These are phyloP conservation scores for Eulithis prunata DNA, from an alignment of 2,888 invertebrate species.

Conservation along the genomic window DNA sequence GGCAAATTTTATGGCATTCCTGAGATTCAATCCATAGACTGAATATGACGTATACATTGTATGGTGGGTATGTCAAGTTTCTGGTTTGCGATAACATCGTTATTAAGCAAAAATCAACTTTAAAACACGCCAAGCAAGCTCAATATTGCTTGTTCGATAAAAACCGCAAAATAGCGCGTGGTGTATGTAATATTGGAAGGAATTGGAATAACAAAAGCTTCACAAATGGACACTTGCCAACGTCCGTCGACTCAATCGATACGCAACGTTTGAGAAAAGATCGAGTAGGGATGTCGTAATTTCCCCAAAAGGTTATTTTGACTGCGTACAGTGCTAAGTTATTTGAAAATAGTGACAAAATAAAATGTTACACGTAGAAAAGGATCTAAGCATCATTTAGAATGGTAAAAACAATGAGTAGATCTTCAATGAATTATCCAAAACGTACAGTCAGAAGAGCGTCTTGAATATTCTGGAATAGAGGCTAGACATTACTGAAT, in stretches of 20 bases:
- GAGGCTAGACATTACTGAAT: slow-evolving; percentile 44
- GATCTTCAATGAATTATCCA: too few species aligned
- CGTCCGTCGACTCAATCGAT: slow-evolving; percentile 58
- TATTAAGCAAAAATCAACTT: slow-evolving; percentile 19
- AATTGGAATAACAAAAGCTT: slow-evolving; percentile 63
- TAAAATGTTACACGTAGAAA: too few species aligned
- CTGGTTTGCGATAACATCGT: too few species aligned
- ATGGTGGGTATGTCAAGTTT: too few species aligned
- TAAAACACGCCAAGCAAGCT: slow-evolving; percentile 13
- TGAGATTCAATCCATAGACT: too few species aligned
- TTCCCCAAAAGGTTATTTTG: slow-evolving; percentile 8
- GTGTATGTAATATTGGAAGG: slow-evolving; percentile 50
- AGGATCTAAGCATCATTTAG: too few species aligned
- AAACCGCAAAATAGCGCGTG: slow-evolving; percentile 26
- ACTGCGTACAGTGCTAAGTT: background rate
- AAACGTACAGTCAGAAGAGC: background rate
- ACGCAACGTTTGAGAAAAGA: slow-evolving; percentile 53
- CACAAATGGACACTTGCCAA: slow-evolving; percentile 67
- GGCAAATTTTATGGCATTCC: too few species aligned
- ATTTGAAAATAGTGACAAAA: background rate
- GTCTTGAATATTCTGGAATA: slow-evolving; percentile 40
- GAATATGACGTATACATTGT: too few species aligned
- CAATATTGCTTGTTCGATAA: slow-evolving; percentile 23
- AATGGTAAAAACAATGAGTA: too few species aligned
- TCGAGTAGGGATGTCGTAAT: slow-evolving; percentile 34